phyloP scores from a whole-genome alignment of 2,888 invertebrate genomes.

The Caenorhabditis drosophilae region DNA sequence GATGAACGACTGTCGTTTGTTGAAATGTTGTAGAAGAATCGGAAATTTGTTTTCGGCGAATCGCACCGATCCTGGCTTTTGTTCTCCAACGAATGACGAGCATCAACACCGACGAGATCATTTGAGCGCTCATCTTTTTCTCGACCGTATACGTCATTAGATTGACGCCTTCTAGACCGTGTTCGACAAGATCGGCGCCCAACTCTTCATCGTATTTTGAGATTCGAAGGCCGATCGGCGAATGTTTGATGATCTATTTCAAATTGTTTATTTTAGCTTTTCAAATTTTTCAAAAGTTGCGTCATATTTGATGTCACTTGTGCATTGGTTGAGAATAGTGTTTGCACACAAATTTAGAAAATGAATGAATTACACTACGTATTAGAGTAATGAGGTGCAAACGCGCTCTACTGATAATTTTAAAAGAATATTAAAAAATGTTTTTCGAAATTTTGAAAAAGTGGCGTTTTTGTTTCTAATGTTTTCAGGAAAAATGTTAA shows the following conservation, averaged over 20 bases:
- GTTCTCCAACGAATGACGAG: conserved; percentile 24
- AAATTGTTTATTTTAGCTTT: not conserved
- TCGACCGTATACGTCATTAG: conserved; percentile 62
- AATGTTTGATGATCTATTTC: conserved; percentile 51
- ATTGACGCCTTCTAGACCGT: conserved; percentile 61
- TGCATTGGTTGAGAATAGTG: not conserved
- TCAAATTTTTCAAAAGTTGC: too few species aligned
- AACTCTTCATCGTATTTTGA: conserved; percentile 62
- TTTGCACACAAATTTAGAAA: too few species aligned
- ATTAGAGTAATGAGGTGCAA: too few species aligned
- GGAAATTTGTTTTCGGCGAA: conserved; percentile 23
- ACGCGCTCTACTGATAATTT: too few species aligned
- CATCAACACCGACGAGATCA: conserved; percentile 23
- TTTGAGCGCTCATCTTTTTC: conserved; percentile 55
- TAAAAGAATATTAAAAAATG: too few species aligned
- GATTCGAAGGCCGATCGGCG: conserved; percentile 57
- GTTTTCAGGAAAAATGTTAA: not conserved
- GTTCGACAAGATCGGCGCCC: conserved; percentile 65
- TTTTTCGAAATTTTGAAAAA: not conserved
- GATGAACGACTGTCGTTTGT: conserved; percentile 13
- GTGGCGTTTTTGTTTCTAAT: too few species aligned
- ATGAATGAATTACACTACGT: too few species aligned
- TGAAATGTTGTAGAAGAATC: conserved; percentile 16
- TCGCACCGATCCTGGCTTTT: conserved; percentile 22
- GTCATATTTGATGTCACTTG: too few species aligned